Evolutionary conservation across 2,888 invertebrate species (phyloP).

Genomic region (Gerris lacustris): DNA sequence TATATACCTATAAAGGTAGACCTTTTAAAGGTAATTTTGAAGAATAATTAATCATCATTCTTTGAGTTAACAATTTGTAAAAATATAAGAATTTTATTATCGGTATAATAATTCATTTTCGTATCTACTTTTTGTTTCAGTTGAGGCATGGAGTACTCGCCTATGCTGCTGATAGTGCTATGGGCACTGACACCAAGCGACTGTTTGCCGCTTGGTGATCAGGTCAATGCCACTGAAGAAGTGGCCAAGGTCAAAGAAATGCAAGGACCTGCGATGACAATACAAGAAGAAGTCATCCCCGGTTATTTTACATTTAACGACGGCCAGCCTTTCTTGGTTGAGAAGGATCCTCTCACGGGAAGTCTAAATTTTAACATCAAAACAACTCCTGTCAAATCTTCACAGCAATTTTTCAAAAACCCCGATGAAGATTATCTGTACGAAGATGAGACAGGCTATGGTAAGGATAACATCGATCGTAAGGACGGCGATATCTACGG

Average conservation of each 20-base stretch:
- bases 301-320: constrained; percentile 48
- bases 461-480: constrained; percentile 36
- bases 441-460: constrained; percentile 30
- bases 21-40: too few relatives aligned
- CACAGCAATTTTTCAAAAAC: neutral
- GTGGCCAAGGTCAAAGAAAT: constrained; percentile 23
- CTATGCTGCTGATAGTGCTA: constrained; percentile 18
- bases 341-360: constrained; percentile 55
- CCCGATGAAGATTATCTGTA: constrained; percentile 28
- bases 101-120: constrained; percentile 6
- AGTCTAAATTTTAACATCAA: constrained; percentile 49
- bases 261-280: constrained; percentile 24
- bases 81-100: too few relatives aligned
- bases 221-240: constrained; percentile 13
- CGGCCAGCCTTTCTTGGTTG: constrained; percentile 56
- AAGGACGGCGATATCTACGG: constrained; percentile 41
- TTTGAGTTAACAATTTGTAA: too few relatives aligned
- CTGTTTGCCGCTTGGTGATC: neutral
- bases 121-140: neutral
- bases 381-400: constrained; percentile 36
- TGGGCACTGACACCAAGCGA: constrained; percentile 21
- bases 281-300: constrained; percentile 24
- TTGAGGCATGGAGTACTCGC: constrained; percentile 19
- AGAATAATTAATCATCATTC: too few relatives aligned
- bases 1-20: too few relatives aligned